Evolutionary conservation across 1,140 invertebrate genomes (phyloP), one percentile per base, ranked within the genome.

Genomic region (Aphis craccivora): DNA sequence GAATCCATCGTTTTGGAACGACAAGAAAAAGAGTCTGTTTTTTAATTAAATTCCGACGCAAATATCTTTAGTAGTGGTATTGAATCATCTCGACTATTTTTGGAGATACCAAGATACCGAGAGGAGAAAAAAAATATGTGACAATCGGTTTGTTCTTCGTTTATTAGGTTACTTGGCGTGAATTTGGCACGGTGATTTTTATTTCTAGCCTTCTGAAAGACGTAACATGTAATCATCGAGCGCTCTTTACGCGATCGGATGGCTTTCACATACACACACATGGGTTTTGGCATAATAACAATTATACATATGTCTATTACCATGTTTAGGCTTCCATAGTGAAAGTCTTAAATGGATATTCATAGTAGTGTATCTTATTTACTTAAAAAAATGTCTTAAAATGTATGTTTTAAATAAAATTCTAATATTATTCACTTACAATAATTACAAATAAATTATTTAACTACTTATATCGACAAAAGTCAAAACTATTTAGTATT

Each of bases 51-150:
- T 90, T 90, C 55, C 89, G 89, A 30, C 23, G 53, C 25, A 67
- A 90, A 90, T 90, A 90, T 90, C 89, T 45, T 30, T 25, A 90
- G 51, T 55, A 55, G 40, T 35, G 14, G 35, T 67, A 90, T 90
- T 90, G 89, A 90, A 90, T 90, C 89, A 90, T 90, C 89, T 90
- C 53, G 89, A 90, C 89, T 90, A 90, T 90, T 90, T 90, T 90
- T 67, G 89, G 89, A 90, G 55, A 60, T 90, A 60, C 88, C 88
- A 25, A 90, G 53, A 90, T 90, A 60, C 88, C 88, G 37, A 90
- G 53, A 90, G 89, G 35, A 88, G 86, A 45, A 40, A 55, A 88
- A 90, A 90, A 90, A 67, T 35, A 90, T 90, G 89, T 90, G 89
- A 90, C 89, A 90, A 90, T 90, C 89, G 89, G 89, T 90, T 90